Evolutionary conservation across 2,797 vertebrate genomes (phyloP), one percentile per base, ranked within the genome.

Genomic region (Xenentodon cancila): DNA sequence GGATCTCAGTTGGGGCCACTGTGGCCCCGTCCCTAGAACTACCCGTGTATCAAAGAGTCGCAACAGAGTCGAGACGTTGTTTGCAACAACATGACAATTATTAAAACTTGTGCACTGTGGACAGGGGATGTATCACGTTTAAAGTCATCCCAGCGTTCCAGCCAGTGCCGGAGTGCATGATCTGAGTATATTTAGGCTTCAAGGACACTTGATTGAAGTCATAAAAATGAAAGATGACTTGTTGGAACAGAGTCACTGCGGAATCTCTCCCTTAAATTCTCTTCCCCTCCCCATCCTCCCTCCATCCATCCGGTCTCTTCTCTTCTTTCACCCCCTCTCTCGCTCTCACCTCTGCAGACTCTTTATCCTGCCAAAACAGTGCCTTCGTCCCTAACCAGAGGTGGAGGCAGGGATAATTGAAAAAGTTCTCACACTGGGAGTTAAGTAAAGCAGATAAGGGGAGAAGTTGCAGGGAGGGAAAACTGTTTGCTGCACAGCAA

Each of bases 161-260:
- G 81, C 65, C 68, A 43, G 71, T 70, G 84, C 72, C 54, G 60
- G 64, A 73, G 79, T 47, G 71, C 68, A 65, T 59, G 84, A 84
- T 88, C 78, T 37, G 53, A 67, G 82, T 80, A 54, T 72, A 88
- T 85, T 88, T 87, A 69, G 66, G 75, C 78, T 85, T 87, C 89
- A 91, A 92, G 89, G 90, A 90, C 90, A 74, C 73, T 89, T 89
- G 89, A 90, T 86, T 86, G 87, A 86, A 90, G 85, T 76, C 81
- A 66, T 91, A 89, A 91, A 92, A 91, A 89, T 91, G 91, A 92
- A 85, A 89, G 80, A 92, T 86, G 85, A 86, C 84, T 90, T 67
- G 74, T 77, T 88, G 89, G 87, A 90, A 88, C 81, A 15, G 75
- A 88, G 76, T 87, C 85, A 86, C 88, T 89, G 87, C 88, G 59